phyloP scores from a whole-genome alignment of 2,888 invertebrate genomes.

The Lamproptera curius region DNA sequence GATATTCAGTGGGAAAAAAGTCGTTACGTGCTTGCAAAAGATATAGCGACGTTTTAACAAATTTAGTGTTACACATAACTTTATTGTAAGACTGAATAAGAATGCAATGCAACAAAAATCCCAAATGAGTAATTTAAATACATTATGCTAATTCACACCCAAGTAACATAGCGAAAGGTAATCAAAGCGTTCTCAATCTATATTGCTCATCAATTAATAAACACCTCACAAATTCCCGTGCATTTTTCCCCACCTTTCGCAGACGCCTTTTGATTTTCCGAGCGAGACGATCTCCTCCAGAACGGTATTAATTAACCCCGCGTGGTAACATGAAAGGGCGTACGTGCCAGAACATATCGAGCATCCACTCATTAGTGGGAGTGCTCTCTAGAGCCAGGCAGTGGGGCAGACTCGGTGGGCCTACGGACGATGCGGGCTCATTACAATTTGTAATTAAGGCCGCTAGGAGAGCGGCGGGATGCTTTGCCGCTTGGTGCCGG shows the following conservation, averaged over 20 bases:
- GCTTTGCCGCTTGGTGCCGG: slow-evolving; percentile 5
- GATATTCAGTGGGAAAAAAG: neutral
- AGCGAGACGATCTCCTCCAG: no score
- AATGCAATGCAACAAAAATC: no score
- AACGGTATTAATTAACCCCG: neutral
- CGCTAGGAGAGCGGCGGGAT: slow-evolving; percentile 51
- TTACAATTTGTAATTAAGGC: slow-evolving; percentile 74
- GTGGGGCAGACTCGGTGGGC: slow-evolving; percentile 32
- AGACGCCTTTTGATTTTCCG: no score
- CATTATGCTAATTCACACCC: no score
- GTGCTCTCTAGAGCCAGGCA: slow-evolving; percentile 24
- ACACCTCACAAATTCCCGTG: neutral
- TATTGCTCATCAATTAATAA: no score
- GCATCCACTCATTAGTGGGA: slow-evolving; percentile 17
- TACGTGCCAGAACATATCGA: slow-evolving; percentile 12
- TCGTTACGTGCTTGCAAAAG: neutral
- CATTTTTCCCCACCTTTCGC: neutral
- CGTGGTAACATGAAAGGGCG: neutral
- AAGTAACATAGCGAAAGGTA: no score
- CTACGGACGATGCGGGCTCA: slow-evolving; percentile 47
- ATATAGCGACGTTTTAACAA: no score
- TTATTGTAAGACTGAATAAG: no score
- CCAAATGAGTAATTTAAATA: no score
- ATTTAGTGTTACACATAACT: no score
- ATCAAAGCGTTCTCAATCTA: no score